Percentiles rank a stretch among this genome's conserved stretches.
Evolutionary conservation across 2,113 vertebrate species (phyloP).

Genomic region (Psilopsiagon aurifrons): DNA sequence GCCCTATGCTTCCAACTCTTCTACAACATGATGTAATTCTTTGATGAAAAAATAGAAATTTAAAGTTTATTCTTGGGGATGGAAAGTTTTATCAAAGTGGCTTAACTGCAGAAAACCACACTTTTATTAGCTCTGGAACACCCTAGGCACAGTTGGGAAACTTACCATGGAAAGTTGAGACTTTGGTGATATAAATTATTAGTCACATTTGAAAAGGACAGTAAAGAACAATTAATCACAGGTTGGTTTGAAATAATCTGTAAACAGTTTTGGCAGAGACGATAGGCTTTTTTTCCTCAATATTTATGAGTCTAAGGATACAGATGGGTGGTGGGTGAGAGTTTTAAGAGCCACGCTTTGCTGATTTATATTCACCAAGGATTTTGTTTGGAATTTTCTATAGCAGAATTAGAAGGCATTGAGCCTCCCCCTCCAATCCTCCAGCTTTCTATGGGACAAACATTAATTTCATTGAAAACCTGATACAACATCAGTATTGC

Average conservation of each 20-base stretch:
- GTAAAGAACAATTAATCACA: not conserved
- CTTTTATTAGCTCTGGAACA: not conserved
- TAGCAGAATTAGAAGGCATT: not conserved
- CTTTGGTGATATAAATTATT: not conserved
- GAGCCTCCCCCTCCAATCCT: not conserved
- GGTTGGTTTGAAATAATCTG: not conserved
- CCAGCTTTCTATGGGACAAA: not conserved
- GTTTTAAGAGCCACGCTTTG: not conserved
- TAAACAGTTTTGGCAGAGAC: not conserved
- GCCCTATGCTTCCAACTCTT: not conserved
- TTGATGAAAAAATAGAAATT: not conserved
- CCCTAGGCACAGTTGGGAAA: not conserved
- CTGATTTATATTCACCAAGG: not conserved
- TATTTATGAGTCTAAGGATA: constrained; percentile 11
- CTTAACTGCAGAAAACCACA: not conserved
- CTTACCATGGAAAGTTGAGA: not conserved
- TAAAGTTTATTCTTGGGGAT: not conserved
- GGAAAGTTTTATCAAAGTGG: not conserved
- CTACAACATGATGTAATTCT: not conserved
- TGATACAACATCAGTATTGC: not conserved
- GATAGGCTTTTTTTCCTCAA: not conserved
- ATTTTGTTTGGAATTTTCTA: not conserved
- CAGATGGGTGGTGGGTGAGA: constrained; percentile 48
- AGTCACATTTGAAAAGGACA: not conserved
- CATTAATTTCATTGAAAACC: not conserved